phyloP scores from a whole-genome alignment of 2,888 invertebrate species.

The Netelia inedita region DNA sequence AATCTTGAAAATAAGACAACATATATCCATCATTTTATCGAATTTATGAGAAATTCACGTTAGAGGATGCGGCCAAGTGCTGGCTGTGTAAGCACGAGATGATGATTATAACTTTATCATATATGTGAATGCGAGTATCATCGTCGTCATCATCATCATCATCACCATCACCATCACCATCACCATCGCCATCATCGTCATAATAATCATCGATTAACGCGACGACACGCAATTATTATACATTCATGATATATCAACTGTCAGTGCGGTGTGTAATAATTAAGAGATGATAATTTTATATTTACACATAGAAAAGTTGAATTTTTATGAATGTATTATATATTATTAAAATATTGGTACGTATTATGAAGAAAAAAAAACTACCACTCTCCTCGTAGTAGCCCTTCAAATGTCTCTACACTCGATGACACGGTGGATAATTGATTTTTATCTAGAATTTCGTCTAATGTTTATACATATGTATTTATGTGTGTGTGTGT shows the following conservation, averaged over 20 bases:
- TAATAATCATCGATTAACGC: too few relatives aligned
- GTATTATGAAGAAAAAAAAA: constrained; percentile 76
- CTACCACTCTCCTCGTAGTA: constrained; percentile 56
- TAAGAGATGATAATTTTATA: constrained; percentile 85
- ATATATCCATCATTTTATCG: constrained; percentile 49
- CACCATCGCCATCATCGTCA: too few relatives aligned
- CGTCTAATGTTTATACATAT: constrained; percentile 82
- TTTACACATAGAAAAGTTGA: constrained; percentile 79
- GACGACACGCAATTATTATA: constrained; percentile 43
- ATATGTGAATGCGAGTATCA: constrained; percentile 66
- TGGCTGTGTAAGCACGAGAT: not conserved
- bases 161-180: too few relatives aligned
- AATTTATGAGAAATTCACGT: constrained; percentile 31
- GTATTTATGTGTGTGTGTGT: constrained; percentile 58
- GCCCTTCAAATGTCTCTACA: constrained; percentile 47
- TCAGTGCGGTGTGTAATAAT: constrained; percentile 81
- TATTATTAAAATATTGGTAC: constrained; percentile 62
- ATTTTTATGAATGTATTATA: constrained; percentile 80
- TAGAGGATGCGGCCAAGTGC: not conserved
- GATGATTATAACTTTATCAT: constrained; percentile 58
- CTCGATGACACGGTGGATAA: constrained; percentile 72
- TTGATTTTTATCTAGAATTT: constrained; percentile 83
- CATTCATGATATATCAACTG: constrained; percentile 76
- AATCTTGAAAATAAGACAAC: constrained; percentile 2
- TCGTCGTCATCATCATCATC: too few relatives aligned